These are phyloP conservation scores for Carassius gibelio DNA, from an alignment of 2,113 vertebrate genomes.

Conservation along the genomic window DNA sequence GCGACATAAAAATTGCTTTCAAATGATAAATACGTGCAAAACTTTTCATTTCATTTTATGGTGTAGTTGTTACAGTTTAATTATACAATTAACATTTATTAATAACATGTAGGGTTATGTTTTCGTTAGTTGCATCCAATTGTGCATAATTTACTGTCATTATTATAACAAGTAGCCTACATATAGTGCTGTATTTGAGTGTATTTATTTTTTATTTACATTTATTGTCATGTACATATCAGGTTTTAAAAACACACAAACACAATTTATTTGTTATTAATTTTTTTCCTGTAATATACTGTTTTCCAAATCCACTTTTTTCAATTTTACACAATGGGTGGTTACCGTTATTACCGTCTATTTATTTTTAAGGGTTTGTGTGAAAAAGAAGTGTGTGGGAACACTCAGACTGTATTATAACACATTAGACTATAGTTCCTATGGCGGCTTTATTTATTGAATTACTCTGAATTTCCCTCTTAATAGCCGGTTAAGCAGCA, in stretches of 20 bases:
- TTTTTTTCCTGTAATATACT: not conserved
- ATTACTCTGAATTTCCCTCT: conserved; percentile 76
- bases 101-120: too few relatives aligned
- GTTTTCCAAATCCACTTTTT: not conserved
- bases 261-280: not conserved
- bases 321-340: not conserved
- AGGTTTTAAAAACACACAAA: too few relatives aligned
- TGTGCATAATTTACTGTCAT: too few relatives aligned
- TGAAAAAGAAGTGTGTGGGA: conserved; percentile 29
- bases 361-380: conserved; percentile 28
- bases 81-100: too few relatives aligned
- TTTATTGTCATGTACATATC: not conserved
- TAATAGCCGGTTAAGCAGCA: conserved; percentile 74
- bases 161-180: too few relatives aligned
- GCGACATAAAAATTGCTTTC: not conserved
- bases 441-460: conserved; percentile 80
- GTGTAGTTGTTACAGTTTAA: too few relatives aligned
- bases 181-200: too few relatives aligned
- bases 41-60: too few relatives aligned
- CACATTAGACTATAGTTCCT: conserved; percentile 73
- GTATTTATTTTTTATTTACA: not conserved
- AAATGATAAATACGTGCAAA: too few relatives aligned
- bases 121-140: too few relatives aligned
- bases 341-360: not conserved
- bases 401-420: conserved; percentile 70